phyloP scores from a whole-genome alignment of 2,113 vertebrate genomes.

The Mastomys natalensis region DNA sequence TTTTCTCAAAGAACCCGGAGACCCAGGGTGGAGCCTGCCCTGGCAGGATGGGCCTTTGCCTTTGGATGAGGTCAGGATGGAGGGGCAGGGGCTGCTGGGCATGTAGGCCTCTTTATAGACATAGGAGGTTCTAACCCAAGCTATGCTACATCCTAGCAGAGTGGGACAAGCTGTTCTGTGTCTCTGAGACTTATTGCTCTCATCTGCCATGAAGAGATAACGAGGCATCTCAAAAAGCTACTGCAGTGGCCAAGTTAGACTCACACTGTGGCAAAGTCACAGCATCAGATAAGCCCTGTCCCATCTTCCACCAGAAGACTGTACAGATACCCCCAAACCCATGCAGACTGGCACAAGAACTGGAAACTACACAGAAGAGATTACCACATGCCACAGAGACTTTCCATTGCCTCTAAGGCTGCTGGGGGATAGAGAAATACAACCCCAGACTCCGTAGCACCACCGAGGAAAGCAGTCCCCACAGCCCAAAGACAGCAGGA shows the following conservation, averaged over 20 bases:
- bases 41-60: not conserved
- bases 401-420: constrained; percentile 70
- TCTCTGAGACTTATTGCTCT: constrained; percentile 4
- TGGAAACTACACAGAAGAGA: constrained; percentile 78
- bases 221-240: not conserved
- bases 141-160: not conserved
- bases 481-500: constrained; percentile 41
- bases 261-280: not conserved
- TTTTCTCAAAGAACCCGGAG: constrained; percentile 44
- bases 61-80: constrained; percentile 7
- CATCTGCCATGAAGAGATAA: not conserved
- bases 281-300: constrained; percentile 52
- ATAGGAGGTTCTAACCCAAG: not conserved
- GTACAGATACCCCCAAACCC: not conserved
- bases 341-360: constrained; percentile 68
- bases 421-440: constrained; percentile 67
- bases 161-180: not conserved
- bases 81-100: not conserved
- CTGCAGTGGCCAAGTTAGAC: constrained; percentile 3
- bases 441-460: constrained; percentile 45
- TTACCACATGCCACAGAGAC: constrained; percentile 59
- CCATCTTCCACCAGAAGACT: constrained; percentile 15
- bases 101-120: not conserved
- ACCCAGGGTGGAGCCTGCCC: not conserved
- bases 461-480: not conserved